Percentiles rank a stretch among this genome's conserved stretches.
These are phyloP conservation scores for Neopipo cinnamomea DNA, from an alignment of 2,113 vertebrate species.

Conservation along the genomic window DNA sequence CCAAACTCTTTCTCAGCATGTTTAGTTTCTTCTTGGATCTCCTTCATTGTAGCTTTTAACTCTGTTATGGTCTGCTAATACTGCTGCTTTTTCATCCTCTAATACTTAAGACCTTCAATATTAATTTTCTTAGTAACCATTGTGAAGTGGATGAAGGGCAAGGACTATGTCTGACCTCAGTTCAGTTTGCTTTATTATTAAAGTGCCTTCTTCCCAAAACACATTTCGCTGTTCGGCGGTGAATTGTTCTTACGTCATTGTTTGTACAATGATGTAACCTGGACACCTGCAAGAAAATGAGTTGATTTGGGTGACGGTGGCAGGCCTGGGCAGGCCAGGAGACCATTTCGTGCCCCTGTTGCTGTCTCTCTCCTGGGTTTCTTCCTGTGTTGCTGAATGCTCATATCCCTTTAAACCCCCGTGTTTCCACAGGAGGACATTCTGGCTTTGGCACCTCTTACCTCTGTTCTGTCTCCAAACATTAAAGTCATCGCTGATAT, in stretches of 20 bases:
- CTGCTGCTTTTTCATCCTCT: constrained; percentile 9
- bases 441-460: constrained; percentile 12
- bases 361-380: background rate
- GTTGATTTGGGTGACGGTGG: background rate
- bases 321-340: background rate
- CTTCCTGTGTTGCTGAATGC: background rate
- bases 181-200: background rate
- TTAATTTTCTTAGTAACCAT: background rate
- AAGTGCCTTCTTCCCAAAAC: background rate
- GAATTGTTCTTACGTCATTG: rapidly evolving
- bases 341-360: background rate
- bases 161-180: background rate
- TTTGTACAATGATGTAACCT: background rate
- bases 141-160: background rate
- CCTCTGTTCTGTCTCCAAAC: background rate
- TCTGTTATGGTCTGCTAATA: constrained; percentile 24
- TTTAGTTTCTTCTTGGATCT: constrained; percentile 37
- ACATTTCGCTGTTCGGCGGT: background rate
- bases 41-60: background rate
- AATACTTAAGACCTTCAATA: background rate
- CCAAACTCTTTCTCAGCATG: background rate
- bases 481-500: constrained; percentile 19
- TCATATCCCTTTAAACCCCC: background rate
- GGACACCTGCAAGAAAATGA: background rate
- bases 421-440: background rate